Evolutionary conservation across 2,113 vertebrate genomes (phyloP), one percentile per base, ranked within the genome.

Genomic region (Lethenteron reissneri): DNA sequence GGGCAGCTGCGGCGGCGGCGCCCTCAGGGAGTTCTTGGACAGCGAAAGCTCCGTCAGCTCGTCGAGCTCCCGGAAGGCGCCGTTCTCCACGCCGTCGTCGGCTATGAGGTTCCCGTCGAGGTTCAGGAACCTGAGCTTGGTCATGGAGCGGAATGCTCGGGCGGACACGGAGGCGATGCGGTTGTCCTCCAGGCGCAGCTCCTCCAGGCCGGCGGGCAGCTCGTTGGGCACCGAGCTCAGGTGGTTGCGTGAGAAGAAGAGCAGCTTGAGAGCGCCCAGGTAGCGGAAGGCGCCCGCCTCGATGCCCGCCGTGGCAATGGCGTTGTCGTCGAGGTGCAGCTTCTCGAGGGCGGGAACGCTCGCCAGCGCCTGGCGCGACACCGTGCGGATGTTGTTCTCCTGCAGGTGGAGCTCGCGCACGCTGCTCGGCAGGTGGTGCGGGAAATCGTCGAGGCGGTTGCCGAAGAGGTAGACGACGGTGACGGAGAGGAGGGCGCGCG

Each of bases 61-160:
- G 70, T 81, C 81, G 58, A 97, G 77, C 7, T 87, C 85, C 73
- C 88, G 87, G 80, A 96, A 96, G 73, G 91, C 89, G 77, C 95
- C 92, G 12, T 95, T 91, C 0, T 89, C 91, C 14, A 96, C 92
- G 70, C 92, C 85, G 74, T 88, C 89, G 79, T 97, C 95, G 64
- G 92, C 91, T 79, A 97, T 73, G n/a, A 97, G 85, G 78, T 97
- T 97, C 2, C 90, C 91, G 8, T 96, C 92, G 70, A 97, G 76
- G 71, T 95, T 88, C 73, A 96, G 77, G 56, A 89, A 85, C 72
- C 91, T 78, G 4, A 95, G 79, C 19, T 85, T 86, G 71, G 78
- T 72, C 3, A 97, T 81, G 14, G 89, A 91, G 73, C 87, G 82
- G 79, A 96, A 95, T 57, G 92, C 91, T 0, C 88, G 87, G 5